Conservation (phyloP, 2,888 invertebrate species). For the Myopa tessellatipennis region DNA sequence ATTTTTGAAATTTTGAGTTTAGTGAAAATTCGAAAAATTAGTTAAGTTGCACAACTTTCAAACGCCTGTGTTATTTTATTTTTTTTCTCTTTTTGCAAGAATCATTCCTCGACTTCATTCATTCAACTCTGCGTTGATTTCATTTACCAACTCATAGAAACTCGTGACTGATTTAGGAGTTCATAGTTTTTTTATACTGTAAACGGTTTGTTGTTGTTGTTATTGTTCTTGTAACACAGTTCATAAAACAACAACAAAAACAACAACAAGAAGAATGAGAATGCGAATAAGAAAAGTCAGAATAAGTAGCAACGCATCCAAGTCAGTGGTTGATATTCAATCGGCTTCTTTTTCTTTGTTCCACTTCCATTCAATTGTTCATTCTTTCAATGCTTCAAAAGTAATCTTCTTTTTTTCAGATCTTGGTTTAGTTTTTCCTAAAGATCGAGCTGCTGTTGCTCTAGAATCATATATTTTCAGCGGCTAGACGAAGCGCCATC, state of each 20-base stretch:
- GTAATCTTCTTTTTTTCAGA: not conserved
- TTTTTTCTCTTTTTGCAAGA: not conserved
- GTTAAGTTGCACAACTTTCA: too few relatives aligned
- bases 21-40: too few relatives aligned
- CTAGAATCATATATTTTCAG: constrained; percentile 25
- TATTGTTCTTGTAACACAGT: not conserved
- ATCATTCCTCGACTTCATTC: too few relatives aligned
- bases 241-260: not conserved
- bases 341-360: not conserved
- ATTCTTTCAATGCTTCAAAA: not conserved
- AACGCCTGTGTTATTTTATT: not conserved
- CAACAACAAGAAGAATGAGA: not conserved
- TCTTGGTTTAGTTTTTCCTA: not conserved
- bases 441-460: constrained; percentile 12
- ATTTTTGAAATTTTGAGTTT: too few relatives aligned
- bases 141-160: not conserved
- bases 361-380: not conserved
- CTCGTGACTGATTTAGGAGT: not conserved
- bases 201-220: constrained; percentile 6
- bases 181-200: not conserved
- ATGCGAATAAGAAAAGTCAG: too few relatives aligned
- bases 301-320: not conserved
- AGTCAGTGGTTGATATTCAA: constrained; percentile 2
- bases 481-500: constrained; percentile 31
- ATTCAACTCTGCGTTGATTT: not conserved